A percentile compares a stretch with the other conserved stretches of the same genome.
Conservation (phyloP, 2,113 vertebrate species). For the Vombatus ursinus region DNA sequence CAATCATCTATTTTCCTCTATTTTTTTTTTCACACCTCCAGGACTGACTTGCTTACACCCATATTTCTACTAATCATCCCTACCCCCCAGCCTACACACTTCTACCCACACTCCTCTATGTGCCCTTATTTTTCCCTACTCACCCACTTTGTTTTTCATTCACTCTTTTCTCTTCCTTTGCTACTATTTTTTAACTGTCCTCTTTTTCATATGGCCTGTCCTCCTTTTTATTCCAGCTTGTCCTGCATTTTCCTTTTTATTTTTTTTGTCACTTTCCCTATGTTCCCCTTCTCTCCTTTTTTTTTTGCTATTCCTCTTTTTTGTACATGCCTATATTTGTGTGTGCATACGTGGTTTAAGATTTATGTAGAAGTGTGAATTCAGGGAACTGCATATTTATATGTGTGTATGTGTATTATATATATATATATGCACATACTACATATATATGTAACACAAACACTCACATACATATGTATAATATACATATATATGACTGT, state of each 20-base stretch:
- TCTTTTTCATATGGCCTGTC: conserved; percentile 34
- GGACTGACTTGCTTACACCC: neutral
- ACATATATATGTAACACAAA: no score
- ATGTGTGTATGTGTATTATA: neutral
- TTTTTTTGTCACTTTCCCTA: neutral
- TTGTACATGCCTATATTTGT: neutral
- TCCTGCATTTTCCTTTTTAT: conserved; percentile 35
- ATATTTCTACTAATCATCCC: neutral
- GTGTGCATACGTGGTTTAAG: neutral
- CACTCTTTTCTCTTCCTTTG: neutral
- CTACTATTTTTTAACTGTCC: neutral
- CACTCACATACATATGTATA: neutral
- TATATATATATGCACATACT: neutral
- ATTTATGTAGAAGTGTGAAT: neutral
- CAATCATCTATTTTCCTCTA: neutral
- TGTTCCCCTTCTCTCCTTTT: neutral
- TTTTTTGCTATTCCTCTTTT: neutral
- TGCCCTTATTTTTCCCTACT: neutral
- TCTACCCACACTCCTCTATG: neutral
- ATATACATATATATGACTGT: neutral
- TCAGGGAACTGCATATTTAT: neutral
- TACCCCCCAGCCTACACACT: neutral
- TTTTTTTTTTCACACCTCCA: neutral
- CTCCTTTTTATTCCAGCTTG: conserved; percentile 27
- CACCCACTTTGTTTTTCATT: neutral